These are phyloP conservation scores for Astyanax mexicanus DNA, from an alignment of 2,797 vertebrate genomes.

Conservation along the genomic window DNA sequence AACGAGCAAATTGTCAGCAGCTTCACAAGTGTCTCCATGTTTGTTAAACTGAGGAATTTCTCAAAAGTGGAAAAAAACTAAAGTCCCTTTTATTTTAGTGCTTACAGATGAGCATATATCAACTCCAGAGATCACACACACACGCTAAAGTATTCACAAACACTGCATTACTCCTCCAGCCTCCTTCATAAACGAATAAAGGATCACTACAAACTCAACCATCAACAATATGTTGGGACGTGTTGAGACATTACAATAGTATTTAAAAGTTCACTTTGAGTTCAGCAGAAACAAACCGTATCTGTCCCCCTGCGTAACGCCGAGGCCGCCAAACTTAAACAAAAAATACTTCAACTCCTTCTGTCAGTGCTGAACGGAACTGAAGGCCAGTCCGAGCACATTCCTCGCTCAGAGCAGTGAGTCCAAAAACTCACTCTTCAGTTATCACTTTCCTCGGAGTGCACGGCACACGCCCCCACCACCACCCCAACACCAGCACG, in stretches of 20 bases:
- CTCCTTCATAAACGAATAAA: conserved; percentile 1
- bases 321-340: conserved; percentile 18
- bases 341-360: conserved; percentile 40
- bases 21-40: background rate
- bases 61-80: background rate
- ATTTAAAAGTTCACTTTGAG: conserved; percentile 39
- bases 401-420: conserved; percentile 24
- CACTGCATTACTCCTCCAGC: conserved; percentile 13
- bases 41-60: conserved; percentile 6
- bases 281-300: conserved; percentile 37
- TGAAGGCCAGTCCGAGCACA: conserved; percentile 28
- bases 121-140: background rate
- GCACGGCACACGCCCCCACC: too few species aligned
- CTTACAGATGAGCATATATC: conserved; percentile 14
- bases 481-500: conserved; percentile 29
- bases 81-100: background rate
- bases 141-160: conserved; percentile 16
- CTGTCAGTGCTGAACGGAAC: conserved; percentile 30
- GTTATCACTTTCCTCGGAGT: conserved; percentile 38
- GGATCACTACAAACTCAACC: background rate
- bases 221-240: conserved; percentile 12
- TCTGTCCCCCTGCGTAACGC: background rate
- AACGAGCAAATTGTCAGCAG: background rate
- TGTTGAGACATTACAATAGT: conserved; percentile 16
- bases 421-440: conserved; percentile 29